Conservation (phyloP, 1,140 invertebrate genomes). For the Brachionus plicatilis region DNA sequence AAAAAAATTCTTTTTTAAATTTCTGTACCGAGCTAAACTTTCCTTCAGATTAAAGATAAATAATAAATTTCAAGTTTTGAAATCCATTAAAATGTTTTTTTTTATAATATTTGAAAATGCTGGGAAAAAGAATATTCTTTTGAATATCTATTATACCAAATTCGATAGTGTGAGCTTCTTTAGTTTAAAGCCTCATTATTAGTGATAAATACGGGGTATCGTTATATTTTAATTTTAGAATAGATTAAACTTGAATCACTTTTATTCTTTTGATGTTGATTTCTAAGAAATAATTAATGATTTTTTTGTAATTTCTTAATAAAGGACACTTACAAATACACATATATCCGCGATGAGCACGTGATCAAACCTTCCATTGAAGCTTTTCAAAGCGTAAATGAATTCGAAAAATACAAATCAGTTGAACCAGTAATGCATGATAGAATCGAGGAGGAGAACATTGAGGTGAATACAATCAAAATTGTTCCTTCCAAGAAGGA, state of each 20-base stretch:
- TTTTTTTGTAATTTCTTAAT: neutral
- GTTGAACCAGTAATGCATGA: neutral
- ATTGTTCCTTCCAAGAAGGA: neutral
- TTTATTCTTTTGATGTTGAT: neutral
- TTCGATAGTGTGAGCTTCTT: too few relatives aligned
- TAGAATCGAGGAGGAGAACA: neutral
- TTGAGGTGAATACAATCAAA: neutral
- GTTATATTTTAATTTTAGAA: too few relatives aligned
- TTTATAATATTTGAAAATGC: too few relatives aligned
- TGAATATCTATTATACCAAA: too few relatives aligned
- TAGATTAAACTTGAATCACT: too few relatives aligned
- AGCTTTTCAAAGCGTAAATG: neutral
- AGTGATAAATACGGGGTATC: too few relatives aligned
- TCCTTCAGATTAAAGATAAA: too few relatives aligned
- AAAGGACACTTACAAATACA: slow-evolving; percentile 26
- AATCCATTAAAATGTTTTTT: too few relatives aligned
- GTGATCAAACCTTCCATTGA: neutral
- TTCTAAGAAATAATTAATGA: neutral
- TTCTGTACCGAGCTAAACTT: too few relatives aligned
- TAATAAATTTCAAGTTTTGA: too few relatives aligned
- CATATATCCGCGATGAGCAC: neutral
- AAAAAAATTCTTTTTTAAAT: too few relatives aligned
- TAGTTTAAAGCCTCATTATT: neutral
- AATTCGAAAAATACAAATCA: slow-evolving; percentile 21
- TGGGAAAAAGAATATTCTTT: too few relatives aligned